Percentiles rank a stretch among this genome's conserved stretches.
Evolutionary conservation across 2,113 vertebrate species (phyloP).

Genomic region (Oncorhynchus mykiss): DNA sequence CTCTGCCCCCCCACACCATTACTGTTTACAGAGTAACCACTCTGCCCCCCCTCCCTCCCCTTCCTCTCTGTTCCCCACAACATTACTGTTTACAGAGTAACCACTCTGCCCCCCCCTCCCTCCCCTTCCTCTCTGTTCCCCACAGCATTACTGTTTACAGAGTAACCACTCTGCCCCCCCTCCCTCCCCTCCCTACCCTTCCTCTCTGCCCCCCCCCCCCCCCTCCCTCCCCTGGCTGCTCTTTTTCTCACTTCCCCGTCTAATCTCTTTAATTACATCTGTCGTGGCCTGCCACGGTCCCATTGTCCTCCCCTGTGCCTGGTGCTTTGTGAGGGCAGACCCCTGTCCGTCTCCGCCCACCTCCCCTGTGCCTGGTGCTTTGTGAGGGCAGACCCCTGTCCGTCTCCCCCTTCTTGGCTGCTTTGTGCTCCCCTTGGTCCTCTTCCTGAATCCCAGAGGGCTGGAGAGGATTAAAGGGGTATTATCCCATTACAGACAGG

Average conservation of each 20-base stretch:
- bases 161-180: too few relatives aligned
- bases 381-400: slow-evolving; percentile 62
- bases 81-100: too few relatives aligned
- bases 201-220: not conserved
- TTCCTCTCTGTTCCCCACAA: too few relatives aligned
- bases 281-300: slow-evolving; percentile 51
- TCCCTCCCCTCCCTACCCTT: not conserved
- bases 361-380: slow-evolving; percentile 58
- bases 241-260: slow-evolving; percentile 52
- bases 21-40: too few relatives aligned
- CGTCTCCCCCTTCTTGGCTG: slow-evolving; percentile 47
- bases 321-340: slow-evolving; percentile 68
- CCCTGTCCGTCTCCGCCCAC: slow-evolving; percentile 59
- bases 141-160: too few relatives aligned
- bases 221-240: slow-evolving; percentile 14
- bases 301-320: slow-evolving; percentile 40
- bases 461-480: slow-evolving; percentile 78
- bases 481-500: slow-evolving; percentile 77
- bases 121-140: too few relatives aligned
- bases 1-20: too few relatives aligned
- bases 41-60: too few relatives aligned
- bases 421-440: slow-evolving; percentile 53
- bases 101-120: too few relatives aligned
- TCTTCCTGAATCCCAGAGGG: slow-evolving; percentile 74
- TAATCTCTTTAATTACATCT: slow-evolving; percentile 82